Percentiles rank a stretch among this genome's conserved stretches.
Conservation (phyloP, 2,797 vertebrate genomes). For the Kryptolebias ocellatus region DNA sequence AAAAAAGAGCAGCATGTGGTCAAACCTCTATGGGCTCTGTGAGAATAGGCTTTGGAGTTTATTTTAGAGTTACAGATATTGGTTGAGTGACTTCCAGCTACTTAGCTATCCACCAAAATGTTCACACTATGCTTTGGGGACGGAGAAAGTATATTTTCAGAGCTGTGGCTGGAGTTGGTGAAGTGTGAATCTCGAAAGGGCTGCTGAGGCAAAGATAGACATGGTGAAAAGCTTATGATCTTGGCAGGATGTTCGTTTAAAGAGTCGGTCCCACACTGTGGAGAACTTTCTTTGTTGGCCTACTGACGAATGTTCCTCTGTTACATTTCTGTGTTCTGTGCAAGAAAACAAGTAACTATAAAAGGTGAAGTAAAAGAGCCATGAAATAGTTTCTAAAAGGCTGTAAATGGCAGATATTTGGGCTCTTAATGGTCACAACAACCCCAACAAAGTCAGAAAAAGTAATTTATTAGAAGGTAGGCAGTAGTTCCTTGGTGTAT, state of each 20-base stretch:
- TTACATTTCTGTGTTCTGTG: not conserved
- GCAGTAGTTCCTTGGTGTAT: not conserved
- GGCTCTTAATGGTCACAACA: not conserved
- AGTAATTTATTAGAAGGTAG: not conserved
- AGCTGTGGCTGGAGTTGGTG: conserved; percentile 10
- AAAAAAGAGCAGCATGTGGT: not conserved
- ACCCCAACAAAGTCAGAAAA: too few species aligned
- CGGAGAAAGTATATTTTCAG: conserved; percentile 6
- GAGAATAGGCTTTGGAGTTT: conserved; percentile 13
- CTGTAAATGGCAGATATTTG: not conserved
- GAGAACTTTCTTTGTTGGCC: not conserved
- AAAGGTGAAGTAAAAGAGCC: too few species aligned
- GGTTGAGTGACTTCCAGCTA: conserved; percentile 16
- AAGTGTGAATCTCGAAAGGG: conserved; percentile 33
- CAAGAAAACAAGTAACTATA: not conserved
- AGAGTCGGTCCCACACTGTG: not conserved
- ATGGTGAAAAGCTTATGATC: not conserved
- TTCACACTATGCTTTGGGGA: conserved; percentile 1
- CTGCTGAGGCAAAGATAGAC: conserved; percentile 11
- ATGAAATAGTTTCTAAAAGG: not conserved
- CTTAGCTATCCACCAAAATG: conserved; percentile 1
- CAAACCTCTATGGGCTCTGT: not conserved
- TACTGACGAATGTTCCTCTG: not conserved
- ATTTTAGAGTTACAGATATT: conserved; percentile 13
- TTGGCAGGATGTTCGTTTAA: conserved; percentile 3